A percentile compares a stretch with the other conserved stretches of the same genome.
These are phyloP conservation scores for Agonum fuliginosum DNA, from an alignment of 2,888 invertebrate species.

Conservation along the genomic window DNA sequence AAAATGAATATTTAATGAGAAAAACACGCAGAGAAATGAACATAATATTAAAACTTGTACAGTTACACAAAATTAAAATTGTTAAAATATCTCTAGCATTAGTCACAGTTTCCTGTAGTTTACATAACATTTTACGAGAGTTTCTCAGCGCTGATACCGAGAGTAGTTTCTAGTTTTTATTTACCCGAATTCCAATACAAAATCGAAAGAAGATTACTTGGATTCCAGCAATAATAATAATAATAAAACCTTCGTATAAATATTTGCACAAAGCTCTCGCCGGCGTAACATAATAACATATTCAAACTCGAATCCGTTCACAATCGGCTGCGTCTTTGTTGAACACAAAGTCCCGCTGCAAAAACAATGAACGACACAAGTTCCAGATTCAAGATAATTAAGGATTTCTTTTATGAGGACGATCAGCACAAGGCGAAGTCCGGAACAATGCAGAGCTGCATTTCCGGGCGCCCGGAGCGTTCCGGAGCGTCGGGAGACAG, in stretches of 20 bases:
- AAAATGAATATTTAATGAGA: neutral
- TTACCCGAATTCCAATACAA: too few species aligned
- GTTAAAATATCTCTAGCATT: too few species aligned
- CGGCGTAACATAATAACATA: neutral
- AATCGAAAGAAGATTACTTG: neutral
- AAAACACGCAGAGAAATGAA: neutral
- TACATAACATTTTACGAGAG: too few species aligned
- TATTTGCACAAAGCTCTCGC: neutral
- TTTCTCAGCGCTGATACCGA: too few species aligned
- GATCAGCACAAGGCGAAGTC: too few species aligned
- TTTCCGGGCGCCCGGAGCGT: neutral
- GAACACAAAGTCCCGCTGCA: slow-evolving; percentile 17
- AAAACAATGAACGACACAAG: slow-evolving; percentile 48
- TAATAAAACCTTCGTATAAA: neutral
- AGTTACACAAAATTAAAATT: too few species aligned
- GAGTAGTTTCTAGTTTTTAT: too few species aligned
- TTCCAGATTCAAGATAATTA: slow-evolving; percentile 50
- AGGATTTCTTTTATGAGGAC: slow-evolving; percentile 47
- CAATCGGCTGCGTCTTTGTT: neutral
- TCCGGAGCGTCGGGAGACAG: neutral
- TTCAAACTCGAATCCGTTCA: neutral
- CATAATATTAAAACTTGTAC: too few species aligned
- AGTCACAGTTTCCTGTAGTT: too few species aligned
- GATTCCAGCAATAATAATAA: neutral
- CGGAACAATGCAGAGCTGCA: neutral